Evolutionary conservation across 2,113 vertebrate species (phyloP).

Genomic region (Felis chaus): DNA sequence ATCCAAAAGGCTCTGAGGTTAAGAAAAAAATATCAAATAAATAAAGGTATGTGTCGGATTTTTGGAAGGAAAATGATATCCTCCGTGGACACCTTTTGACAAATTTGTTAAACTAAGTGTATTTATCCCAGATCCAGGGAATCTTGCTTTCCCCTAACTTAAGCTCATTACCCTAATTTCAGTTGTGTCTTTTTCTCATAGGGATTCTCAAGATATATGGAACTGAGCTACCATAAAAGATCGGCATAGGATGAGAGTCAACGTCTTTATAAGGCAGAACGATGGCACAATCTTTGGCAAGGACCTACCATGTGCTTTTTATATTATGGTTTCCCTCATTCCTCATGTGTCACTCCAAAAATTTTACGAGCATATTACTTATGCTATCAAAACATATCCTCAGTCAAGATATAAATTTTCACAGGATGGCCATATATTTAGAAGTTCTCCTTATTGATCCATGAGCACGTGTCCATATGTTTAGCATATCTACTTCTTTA

Average conservation of each 20-base stretch:
- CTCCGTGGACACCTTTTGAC: slow-evolving; percentile 48
- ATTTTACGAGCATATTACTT: slow-evolving; percentile 76
- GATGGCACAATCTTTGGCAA: not conserved
- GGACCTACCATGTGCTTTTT: slow-evolving; percentile 71
- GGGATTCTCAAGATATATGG: not conserved
- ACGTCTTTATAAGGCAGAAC: not conserved
- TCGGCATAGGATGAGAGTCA: not conserved
- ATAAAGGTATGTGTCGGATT: slow-evolving; percentile 45
- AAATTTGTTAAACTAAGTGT: slow-evolving; percentile 45
- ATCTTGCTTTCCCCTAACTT: not conserved
- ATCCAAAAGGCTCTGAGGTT: slow-evolving; percentile 8
- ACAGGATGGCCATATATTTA: slow-evolving; percentile 59
- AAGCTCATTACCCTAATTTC: slow-evolving; percentile 36
- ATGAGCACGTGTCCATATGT: slow-evolving; percentile 58
- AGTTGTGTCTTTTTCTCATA: not conserved
- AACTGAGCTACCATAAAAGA: slow-evolving; percentile 1
- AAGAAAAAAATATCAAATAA: slow-evolving; percentile 64
- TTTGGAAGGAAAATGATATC: slow-evolving; percentile 50
- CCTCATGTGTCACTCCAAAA: slow-evolving; percentile 63
- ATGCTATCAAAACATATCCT: slow-evolving; percentile 69
- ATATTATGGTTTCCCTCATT: slow-evolving; percentile 58
- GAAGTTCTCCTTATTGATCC: slow-evolving; percentile 47
- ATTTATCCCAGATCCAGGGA: slow-evolving; percentile 18
- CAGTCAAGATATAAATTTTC: slow-evolving; percentile 73
- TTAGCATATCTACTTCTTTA: slow-evolving; percentile 51